These are phyloP conservation scores for Octomys mimax DNA, from an alignment of 2,797 vertebrate species.

Conservation along the genomic window DNA sequence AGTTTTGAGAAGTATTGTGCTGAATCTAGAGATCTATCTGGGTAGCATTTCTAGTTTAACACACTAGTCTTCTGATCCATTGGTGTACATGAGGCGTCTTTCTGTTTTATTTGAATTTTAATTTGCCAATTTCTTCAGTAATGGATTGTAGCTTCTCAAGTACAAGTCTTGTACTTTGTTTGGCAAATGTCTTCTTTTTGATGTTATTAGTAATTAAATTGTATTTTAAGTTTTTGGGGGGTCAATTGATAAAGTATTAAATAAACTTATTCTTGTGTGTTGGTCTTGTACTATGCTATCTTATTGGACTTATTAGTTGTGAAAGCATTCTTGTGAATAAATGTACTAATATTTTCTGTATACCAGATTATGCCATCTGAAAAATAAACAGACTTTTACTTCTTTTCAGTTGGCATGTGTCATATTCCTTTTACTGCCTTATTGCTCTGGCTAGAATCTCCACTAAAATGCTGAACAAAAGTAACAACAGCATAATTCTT, in stretches of 20 bases:
- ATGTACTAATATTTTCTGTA: slow-evolving; percentile 17
- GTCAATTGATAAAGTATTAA: neutral
- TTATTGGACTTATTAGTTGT: neutral
- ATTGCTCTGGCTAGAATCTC: neutral
- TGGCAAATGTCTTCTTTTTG: neutral
- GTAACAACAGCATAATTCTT: neutral
- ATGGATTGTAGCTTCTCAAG: neutral
- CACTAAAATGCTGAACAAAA: neutral
- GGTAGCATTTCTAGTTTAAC: neutral
- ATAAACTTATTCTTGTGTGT: neutral
- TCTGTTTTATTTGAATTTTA: neutral
- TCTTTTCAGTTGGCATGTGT: neutral
- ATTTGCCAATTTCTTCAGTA: neutral
- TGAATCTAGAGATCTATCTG: neutral
- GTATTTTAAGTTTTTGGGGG: neutral
- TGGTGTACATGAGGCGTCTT: neutral
- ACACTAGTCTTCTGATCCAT: neutral
- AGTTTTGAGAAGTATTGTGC: neutral
- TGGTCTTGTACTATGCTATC: neutral
- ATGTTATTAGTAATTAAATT: neutral
- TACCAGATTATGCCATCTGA: neutral
- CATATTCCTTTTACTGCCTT: neutral
- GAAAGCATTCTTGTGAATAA: neutral
- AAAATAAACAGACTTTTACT: neutral
- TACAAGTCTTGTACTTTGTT: neutral